Conservation (phyloP, 2,113 vertebrate species). For the Blennius ocellaris region DNA sequence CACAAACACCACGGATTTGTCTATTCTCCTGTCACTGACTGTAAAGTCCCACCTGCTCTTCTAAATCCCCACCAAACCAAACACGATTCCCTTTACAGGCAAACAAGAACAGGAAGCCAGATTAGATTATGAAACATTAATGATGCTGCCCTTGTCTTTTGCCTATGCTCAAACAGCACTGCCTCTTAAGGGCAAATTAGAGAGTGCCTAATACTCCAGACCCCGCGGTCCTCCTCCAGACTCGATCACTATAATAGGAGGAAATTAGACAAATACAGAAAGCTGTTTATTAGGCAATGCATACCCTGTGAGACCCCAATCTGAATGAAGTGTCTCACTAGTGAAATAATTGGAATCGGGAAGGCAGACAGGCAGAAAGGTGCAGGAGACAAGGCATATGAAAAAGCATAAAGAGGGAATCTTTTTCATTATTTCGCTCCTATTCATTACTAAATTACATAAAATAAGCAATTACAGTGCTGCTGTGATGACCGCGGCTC, state of each 20-base stretch:
- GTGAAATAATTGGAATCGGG: conserved; percentile 39
- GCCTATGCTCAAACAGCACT: conserved; percentile 13
- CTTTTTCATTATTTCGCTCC: conserved; percentile 29
- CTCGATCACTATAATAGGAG: conserved; percentile 51
- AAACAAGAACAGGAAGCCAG: conserved; percentile 43
- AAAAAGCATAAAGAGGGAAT: conserved; percentile 36
- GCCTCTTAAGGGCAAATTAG: conserved; percentile 49
- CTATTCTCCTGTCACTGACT: conserved; percentile 7
- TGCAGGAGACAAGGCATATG: conserved; percentile 8
- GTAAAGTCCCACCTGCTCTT: not conserved
- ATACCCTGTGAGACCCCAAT: conserved; percentile 44
- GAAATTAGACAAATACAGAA: conserved; percentile 66
- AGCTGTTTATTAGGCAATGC: conserved; percentile 58
- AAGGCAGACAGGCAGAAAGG: conserved; percentile 6
- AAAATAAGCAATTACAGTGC: conserved; percentile 49
- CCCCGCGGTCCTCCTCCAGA: conserved; percentile 27
- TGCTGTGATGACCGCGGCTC: conserved; percentile 35
- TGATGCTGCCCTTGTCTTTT: conserved; percentile 41
- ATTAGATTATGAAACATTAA: conserved; percentile 77
- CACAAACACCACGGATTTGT: conserved; percentile 25
- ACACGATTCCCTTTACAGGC: conserved; percentile 24
- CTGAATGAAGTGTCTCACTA: conserved; percentile 14
- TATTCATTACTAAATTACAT: conserved; percentile 46
- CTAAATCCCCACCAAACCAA: conserved; percentile 9
- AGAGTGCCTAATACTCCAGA: conserved; percentile 36